Conservation (phyloP, 2,888 invertebrate species). For the Campoletis raptor region DNA sequence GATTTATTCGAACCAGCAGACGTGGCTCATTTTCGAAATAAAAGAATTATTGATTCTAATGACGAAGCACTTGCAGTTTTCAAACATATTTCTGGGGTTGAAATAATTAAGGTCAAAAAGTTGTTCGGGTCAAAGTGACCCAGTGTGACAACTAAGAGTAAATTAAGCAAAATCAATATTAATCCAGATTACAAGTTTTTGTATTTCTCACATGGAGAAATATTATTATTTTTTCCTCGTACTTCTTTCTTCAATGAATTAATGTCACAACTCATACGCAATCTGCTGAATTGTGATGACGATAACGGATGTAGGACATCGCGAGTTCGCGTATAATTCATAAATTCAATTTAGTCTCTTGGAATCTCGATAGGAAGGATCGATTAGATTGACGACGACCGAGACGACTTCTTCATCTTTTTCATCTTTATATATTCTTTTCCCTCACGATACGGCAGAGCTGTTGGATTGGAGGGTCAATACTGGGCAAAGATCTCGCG, state of each 20-base stretch:
- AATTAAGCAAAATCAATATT: too few species aligned
- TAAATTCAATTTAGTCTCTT: conserved; percentile 58
- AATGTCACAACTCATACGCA: not conserved
- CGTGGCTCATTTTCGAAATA: too few species aligned
- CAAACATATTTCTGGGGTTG: too few species aligned
- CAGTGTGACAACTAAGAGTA: not conserved
- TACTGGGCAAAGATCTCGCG: conserved; percentile 35
- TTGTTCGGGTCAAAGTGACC: too few species aligned
- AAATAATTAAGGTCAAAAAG: too few species aligned
- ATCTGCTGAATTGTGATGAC: conserved; percentile 18
- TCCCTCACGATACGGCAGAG: not conserved
- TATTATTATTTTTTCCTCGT: too few species aligned
- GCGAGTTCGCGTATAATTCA: conserved; percentile 41
- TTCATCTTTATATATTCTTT: conserved; percentile 23
- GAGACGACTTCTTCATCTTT: conserved; percentile 26
- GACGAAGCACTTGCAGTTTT: too few species aligned
- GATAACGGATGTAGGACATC: conserved; percentile 14
- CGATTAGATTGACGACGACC: conserved; percentile 61
- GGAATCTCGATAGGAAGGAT: conserved; percentile 52
- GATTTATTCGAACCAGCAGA: too few species aligned
- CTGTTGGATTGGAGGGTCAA: conserved; percentile 29
- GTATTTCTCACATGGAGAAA: too few species aligned
- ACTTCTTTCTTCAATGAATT: not conserved
- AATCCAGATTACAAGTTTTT: too few species aligned
- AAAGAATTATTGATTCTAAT: too few species aligned